Conservation (phyloP, 2,113 vertebrate species). For the Caranx melampygus region DNA sequence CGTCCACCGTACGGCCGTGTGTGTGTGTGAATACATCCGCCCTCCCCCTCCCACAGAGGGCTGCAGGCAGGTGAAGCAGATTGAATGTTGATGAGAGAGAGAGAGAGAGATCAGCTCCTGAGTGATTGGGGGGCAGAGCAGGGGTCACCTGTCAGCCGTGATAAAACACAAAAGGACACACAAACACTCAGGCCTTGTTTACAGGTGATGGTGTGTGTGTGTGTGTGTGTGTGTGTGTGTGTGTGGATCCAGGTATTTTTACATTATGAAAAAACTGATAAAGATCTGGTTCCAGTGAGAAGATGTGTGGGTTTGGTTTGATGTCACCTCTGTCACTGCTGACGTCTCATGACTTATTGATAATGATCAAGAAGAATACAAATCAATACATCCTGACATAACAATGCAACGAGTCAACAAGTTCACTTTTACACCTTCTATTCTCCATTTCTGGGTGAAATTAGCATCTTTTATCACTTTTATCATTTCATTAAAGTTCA, state of each 20-base stretch:
- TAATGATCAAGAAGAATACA: too few relatives aligned
- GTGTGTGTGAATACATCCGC: background rate
- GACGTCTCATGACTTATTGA: too few relatives aligned
- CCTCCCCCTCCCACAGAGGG: background rate
- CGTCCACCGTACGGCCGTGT: background rate
- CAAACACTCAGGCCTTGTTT: background rate
- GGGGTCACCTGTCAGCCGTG: conserved; percentile 30
- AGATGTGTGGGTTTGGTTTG: too few relatives aligned
- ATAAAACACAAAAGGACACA: conserved; percentile 34
- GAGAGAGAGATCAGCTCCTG: background rate
- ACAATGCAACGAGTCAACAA: too few relatives aligned
- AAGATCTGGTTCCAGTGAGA: too few relatives aligned
- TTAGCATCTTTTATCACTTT: too few relatives aligned
- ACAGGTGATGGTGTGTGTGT: background rate
- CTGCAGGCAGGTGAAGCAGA: conserved; percentile 40
- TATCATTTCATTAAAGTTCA: too few relatives aligned
- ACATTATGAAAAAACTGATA: too few relatives aligned
- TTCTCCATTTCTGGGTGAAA: too few relatives aligned
- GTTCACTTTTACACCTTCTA: too few relatives aligned
- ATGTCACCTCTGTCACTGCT: too few relatives aligned
- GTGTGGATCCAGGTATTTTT: background rate
- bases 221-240: background rate
- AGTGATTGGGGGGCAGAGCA: background rate
- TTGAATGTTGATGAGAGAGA: conserved; percentile 35
- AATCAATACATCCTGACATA: too few relatives aligned